These are phyloP conservation scores for Aselliscus stoliczkanus DNA, from an alignment of 2,797 vertebrate genomes.

Conservation along the genomic window DNA sequence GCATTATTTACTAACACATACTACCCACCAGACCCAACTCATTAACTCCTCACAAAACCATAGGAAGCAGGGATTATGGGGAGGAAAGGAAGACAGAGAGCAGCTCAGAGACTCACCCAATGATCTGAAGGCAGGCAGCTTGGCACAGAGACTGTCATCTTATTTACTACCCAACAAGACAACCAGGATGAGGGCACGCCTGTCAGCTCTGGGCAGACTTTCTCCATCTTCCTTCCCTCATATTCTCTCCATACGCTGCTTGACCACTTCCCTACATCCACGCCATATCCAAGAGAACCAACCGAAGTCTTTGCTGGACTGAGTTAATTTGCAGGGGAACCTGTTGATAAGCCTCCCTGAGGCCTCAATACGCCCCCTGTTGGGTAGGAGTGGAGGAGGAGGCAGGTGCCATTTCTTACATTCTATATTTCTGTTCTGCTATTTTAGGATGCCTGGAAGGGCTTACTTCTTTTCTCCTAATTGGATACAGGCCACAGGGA, in stretches of 20 bases:
- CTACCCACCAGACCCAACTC: not conserved
- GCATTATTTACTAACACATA: not conserved
- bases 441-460: not conserved
- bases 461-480: not conserved
- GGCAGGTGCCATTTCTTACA: not conserved
- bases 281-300: not conserved
- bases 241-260: not conserved
- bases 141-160: not conserved
- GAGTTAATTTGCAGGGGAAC: not conserved
- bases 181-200: not conserved
- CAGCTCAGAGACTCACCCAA: not conserved
- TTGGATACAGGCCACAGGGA: not conserved
- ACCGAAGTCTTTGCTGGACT: not conserved
- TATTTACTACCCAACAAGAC: no score
- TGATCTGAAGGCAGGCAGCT: not conserved
- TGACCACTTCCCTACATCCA: not conserved
- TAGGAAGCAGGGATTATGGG: not conserved
- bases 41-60: not conserved
- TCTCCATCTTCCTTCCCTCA: not conserved
- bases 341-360: not conserved
- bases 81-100: not conserved
- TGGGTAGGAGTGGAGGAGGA: not conserved
- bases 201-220: not conserved
- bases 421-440: not conserved
- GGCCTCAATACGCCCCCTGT: not conserved